These are phyloP conservation scores for Thumatha senex DNA, from an alignment of 2,888 invertebrate genomes.

Conservation along the genomic window DNA sequence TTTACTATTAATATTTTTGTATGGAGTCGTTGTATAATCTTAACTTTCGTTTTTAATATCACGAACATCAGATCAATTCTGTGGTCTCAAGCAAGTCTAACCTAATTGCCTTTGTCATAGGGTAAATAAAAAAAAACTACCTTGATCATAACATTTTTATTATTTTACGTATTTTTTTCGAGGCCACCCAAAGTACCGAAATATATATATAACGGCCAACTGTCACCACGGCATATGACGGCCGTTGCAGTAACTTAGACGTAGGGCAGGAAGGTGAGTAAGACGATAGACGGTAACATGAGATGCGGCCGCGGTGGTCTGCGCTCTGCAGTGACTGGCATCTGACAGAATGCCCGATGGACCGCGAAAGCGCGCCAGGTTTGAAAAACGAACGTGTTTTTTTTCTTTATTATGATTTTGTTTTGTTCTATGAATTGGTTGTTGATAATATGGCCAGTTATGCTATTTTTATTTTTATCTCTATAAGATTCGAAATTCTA, in stretches of 20 bases:
- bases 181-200: slow-evolving; percentile 54
- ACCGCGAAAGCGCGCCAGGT: slow-evolving; percentile 80
- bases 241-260: slow-evolving; percentile 80
- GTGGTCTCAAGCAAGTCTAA: neutral
- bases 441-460: slow-evolving; percentile 28
- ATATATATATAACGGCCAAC: slow-evolving; percentile 66
- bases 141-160: slow-evolving; percentile 9
- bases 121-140: neutral
- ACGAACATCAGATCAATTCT: neutral
- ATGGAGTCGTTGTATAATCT: neutral
- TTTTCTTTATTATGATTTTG: slow-evolving; percentile 45
- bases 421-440: slow-evolving; percentile 44
- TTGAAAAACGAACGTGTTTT: slow-evolving; percentile 62
- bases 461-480: slow-evolving; percentile 17
- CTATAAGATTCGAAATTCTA: neutral
- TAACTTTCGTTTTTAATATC: neutral
- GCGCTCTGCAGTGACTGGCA: slow-evolving; percentile 72
- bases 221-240: slow-evolving; percentile 70
- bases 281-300: slow-evolving; percentile 79
- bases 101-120: neutral
- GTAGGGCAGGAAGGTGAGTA: slow-evolving; percentile 78
- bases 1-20: too few species aligned
- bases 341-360: slow-evolving; percentile 80
- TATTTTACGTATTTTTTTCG: slow-evolving; percentile 13
- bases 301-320: slow-evolving; percentile 76